Evolutionary conservation across 2,888 invertebrate genomes (phyloP).

Genomic region (Pristionchus mayeri): DNA sequence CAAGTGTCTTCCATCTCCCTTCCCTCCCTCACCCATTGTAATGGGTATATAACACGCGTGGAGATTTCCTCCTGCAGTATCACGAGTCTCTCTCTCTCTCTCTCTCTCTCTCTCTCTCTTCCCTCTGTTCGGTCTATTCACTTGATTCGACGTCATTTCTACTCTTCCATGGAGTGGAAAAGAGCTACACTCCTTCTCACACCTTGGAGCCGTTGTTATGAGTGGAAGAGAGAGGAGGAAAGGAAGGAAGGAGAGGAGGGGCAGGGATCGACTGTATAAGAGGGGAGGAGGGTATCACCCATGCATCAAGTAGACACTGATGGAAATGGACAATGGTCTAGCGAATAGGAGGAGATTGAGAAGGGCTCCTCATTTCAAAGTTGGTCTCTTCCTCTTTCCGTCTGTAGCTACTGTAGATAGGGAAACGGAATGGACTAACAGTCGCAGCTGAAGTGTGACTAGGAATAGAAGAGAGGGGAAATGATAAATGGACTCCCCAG

Average conservation of each 20-base stretch:
- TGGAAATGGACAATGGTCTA: no score
- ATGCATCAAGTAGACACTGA: neutral
- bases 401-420: neutral
- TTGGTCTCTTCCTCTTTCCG: neutral
- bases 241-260: neutral
- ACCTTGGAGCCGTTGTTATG: slow-evolving; percentile 31
- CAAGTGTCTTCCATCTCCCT: slow-evolving; percentile 19
- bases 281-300: neutral
- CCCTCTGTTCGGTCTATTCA: no score
- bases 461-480: slow-evolving; percentile 7
- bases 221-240: neutral
- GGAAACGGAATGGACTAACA: neutral
- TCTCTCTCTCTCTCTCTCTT: neutral
- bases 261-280: neutral
- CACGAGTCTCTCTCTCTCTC: neutral
- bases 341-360: slow-evolving; percentile 2
- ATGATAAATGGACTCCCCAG: slow-evolving; percentile 28
- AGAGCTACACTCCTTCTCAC: slow-evolving; percentile 24
- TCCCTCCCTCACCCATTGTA: slow-evolving; percentile 45
- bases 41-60: slow-evolving; percentile 37
- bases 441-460: neutral
- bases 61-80: neutral
- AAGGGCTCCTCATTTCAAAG: neutral
- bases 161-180: neutral
- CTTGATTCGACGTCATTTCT: slow-evolving; percentile 5